Conservation (phyloP, 2,113 vertebrate genomes). For the Pangasianodon gigas region DNA sequence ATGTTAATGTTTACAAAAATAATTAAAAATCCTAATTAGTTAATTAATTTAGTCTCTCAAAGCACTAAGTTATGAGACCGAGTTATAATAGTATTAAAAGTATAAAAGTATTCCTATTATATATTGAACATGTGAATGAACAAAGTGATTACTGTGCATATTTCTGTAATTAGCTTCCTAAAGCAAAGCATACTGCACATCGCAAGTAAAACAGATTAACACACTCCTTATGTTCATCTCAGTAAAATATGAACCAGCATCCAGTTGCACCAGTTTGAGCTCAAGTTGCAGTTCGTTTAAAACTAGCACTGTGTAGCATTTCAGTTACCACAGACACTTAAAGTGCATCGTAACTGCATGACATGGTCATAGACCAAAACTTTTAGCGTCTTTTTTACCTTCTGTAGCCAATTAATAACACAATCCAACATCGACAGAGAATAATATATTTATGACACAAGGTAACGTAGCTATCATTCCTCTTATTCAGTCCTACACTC, state of each 20-base stretch:
- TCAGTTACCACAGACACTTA: neutral
- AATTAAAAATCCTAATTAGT: neutral
- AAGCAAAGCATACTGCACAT: neutral
- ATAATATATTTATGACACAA: neutral
- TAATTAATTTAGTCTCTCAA: neutral
- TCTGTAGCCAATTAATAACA: neutral
- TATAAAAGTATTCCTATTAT: neutral
- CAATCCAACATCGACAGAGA: neutral
- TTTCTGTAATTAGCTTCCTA: neutral
- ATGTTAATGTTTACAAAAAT: neutral
- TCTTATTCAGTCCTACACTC: neutral
- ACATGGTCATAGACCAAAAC: neutral
- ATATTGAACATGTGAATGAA: neutral
- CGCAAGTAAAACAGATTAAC: neutral
- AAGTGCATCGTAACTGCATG: neutral
- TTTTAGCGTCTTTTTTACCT: neutral
- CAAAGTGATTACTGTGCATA: neutral
- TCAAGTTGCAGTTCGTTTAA: neutral
- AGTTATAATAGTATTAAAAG: neutral
- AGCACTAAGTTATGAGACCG: neutral
- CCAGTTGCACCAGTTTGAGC: neutral
- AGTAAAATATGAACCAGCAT: neutral
- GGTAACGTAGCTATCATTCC: neutral
- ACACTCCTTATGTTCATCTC: neutral
- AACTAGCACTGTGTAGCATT: neutral